phyloP scores from a whole-genome alignment of 2,113 vertebrate species.

The Nothoprocta perdicaria region DNA sequence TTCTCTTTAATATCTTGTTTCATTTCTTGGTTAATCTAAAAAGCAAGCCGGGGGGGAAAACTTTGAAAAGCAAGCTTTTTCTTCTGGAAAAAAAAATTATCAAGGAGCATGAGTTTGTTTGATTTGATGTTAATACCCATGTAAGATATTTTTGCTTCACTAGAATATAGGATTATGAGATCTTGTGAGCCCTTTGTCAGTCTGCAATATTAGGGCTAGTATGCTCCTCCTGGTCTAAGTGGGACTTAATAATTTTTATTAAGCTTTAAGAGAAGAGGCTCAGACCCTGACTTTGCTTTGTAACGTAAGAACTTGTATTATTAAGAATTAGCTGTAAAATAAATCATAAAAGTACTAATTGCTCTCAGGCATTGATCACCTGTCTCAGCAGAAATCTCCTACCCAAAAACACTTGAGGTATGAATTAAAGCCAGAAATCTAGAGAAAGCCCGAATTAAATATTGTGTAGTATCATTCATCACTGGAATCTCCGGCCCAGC shows the following conservation, averaged over 20 bases:
- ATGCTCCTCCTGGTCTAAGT: neutral
- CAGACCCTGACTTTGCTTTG: neutral
- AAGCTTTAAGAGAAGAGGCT: constrained; percentile 20
- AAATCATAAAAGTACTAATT: constrained; percentile 9
- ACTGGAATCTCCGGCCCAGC: constrained; percentile 3
- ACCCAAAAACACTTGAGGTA: neutral
- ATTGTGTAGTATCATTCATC: neutral
- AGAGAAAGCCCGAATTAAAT: constrained; percentile 24
- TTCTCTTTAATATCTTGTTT: constrained; percentile 39
- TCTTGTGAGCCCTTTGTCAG: constrained; percentile 36
- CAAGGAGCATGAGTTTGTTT: constrained; percentile 36
- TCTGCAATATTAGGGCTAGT: neutral
- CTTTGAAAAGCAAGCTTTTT: constrained; percentile 26
- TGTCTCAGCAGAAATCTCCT: constrained; percentile 37
- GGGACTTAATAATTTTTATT: neutral
- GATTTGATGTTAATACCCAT: neutral
- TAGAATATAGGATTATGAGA: constrained; percentile 53
- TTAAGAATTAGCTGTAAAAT: constrained; percentile 27
- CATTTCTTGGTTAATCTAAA: constrained; percentile 37
- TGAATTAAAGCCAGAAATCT: constrained; percentile 26
- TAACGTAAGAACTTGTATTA: constrained; percentile 25
- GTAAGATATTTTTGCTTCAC: constrained; percentile 13
- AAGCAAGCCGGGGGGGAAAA: constrained; percentile 23
- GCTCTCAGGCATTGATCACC: constrained; percentile 18
- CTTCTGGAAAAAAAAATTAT: constrained; percentile 3